Evolutionary conservation across 2,113 vertebrate species (phyloP).

Genomic region (human (Homo sapiens)): GRCh38 chr12:116860501-116861000

Average conservation of each 20-base stretch:
- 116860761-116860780: conserved; percentile 70
- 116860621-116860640: conserved; percentile 33
- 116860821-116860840: conserved; percentile 80
- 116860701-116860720: conserved; percentile 54
- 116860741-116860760: conserved; percentile 82
- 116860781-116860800: conserved; percentile 70
- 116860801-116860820: conserved; percentile 79
- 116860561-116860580: background rate
- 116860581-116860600: background rate
- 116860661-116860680: conserved; percentile 62
- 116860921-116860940: conserved; percentile 54
- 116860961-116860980: background rate
- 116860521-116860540: background rate
- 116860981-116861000: background rate
- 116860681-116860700: conserved; percentile 75
- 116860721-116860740: conserved; percentile 82
- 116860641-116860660: background rate
- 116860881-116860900: background rate
- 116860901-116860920: background rate
- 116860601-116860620: background rate
- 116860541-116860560: background rate
- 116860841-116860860: conserved; percentile 82
- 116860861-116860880: conserved; percentile 22
- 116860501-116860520: background rate
- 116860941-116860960: conserved; percentile 29